phyloP scores from a whole-genome alignment of 2,888 invertebrate genomes.

The Drosophila robusta region DNA sequence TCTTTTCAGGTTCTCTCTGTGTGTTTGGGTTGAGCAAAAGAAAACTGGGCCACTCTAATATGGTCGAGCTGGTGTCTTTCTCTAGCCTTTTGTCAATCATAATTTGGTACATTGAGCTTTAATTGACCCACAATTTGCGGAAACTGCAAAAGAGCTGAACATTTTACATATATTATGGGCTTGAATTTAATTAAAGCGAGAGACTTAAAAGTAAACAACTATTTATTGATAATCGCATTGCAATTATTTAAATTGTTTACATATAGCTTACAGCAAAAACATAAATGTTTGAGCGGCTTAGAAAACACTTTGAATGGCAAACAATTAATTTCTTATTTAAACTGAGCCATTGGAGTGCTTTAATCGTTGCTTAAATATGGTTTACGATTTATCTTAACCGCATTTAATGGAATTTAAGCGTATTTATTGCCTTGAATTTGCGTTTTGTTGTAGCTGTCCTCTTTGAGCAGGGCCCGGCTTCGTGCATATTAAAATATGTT shows the following conservation, averaged over 20 bases:
- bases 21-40: constrained; percentile 18
- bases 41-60: constrained; percentile 68
- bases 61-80: constrained; percentile 36
- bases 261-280: constrained; percentile 1
- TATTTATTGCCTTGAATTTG: constrained; percentile 30
- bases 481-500: constrained; percentile 69
- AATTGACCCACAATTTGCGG: constrained; percentile 69
- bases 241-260: not conserved
- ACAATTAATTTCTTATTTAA: constrained; percentile 15
- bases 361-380: constrained; percentile 27
- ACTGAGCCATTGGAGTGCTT: constrained; percentile 14
- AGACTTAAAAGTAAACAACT: no score
- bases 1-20: constrained; percentile 9
- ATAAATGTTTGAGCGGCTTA: constrained; percentile 4
- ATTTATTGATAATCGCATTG: not conserved
- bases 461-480: not conserved
- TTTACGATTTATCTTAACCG: constrained; percentile 22
- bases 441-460: not conserved
- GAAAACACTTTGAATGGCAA: constrained; percentile 17
- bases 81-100: constrained; percentile 63
- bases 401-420: constrained; percentile 33
- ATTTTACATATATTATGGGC: no score
- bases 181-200: no score
- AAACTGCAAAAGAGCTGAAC: no score
- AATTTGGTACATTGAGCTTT: constrained; percentile 62